Evolutionary conservation across 2,113 vertebrate genomes (phyloP), one percentile per base, ranked within the genome.

Genomic region (Fukomys damarensis): DNA sequence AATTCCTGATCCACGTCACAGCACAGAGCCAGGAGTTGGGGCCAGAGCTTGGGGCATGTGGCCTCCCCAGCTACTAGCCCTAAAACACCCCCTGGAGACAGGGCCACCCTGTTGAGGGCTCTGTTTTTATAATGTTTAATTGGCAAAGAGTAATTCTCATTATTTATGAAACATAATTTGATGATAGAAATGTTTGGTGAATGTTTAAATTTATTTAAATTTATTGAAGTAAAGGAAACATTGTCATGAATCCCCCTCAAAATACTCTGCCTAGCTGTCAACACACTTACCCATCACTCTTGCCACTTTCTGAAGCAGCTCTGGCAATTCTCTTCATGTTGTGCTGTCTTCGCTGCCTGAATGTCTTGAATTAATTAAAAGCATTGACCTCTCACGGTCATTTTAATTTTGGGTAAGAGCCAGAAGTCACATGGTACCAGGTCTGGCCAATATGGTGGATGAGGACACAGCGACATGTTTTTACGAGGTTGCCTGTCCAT

Each of bases 1-100:
- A 19, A 20, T 11, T 30, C 38, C 41, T 2, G 0, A 7, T 19
- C 26, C 11, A 5, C 0, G 0, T 13, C 3, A 1, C 0, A 35
- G 20, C 56, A 63, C 46, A 16, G 16, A 82, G 26, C 9, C 10
- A 43, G n/a, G 8, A 10, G 19, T 56, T 17, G 26, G n/a, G 8
- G 35, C 30, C 3, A 2, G 8, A 17, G 19, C 7, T 24, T 0
- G 38, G 28, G 26, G 9, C 2, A 8, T 4, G n/a, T 24, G 1
- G 1, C 26, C 22, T 13, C 4, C 3, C 5, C 7, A 4, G 8
- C 4, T 32, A 13, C 43, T 6, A 43, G 41, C 3, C 20, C 58
- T 1, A 20, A 86, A 1, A 32, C 0, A 30, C 61, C 8, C 2
- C 49, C 0, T 6, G 7, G 13, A 83, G 4, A 46, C 2, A 13